Evolutionary conservation across 2,888 invertebrate species (phyloP), one percentile per base, ranked within the genome.

Genomic region (Holacanthella duospinosa): DNA sequence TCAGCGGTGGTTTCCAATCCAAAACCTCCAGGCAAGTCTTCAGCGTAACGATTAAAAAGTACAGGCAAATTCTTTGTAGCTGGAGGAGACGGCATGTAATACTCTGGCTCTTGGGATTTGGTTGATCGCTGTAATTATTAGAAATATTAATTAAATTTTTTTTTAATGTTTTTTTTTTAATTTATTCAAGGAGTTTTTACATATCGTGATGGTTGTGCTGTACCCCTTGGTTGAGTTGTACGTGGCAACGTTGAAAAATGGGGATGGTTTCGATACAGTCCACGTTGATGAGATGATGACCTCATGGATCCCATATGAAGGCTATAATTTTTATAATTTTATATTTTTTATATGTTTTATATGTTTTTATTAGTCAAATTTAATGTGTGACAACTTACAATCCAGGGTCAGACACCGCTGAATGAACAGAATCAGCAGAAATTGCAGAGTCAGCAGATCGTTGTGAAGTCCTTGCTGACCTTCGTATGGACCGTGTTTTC

Each of bases 1-100:
- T 80, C 80, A 65, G 79, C 79, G 4, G 79, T 75, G 1, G 54
- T 29, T 48, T 64, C 57, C 21, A 64, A 63, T 53, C 19, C 61
- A 53, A 24, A 24, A 21, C 43, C 59, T 12, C 26, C 43, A 26
- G 43, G 59, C 3, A 69, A 54, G 43, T 73, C 73, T 60, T 73
- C 77, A 0, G 85, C 86, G 75, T 87, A 88, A 70, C 82, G 84
- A 76, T 88, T 88, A 75, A 84, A 85, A 48, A 86, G 79, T 43
- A 87, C 84, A 0, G 86, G 84, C 1, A 75, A 71, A 36, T 71
- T 71, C 44, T 66, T 69, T 6, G 72, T 68, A 25, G 72, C 74
- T 29, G 24, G 28, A 9, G 26, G 16, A 19, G 55, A 29, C 4
- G 61, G 58, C 1, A 65, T 64, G 16, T 53, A 44, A 1, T 69